Evolutionary conservation across 2,888 invertebrate genomes (phyloP).

Genomic region (Eremobia ochroleuca): DNA sequence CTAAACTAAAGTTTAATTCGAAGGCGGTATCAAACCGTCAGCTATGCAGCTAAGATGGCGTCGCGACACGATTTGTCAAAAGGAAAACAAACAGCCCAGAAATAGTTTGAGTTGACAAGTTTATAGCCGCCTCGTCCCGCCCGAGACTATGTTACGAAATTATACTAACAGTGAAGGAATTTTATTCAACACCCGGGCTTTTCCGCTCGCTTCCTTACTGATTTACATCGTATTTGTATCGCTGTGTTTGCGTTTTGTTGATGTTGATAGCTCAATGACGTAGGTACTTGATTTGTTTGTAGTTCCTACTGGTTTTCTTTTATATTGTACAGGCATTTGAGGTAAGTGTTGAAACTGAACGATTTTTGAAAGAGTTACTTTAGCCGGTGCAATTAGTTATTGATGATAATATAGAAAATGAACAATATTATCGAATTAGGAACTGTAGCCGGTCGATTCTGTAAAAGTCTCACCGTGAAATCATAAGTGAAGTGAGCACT

Average conservation of each 20-base stretch:
- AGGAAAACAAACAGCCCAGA: constrained; percentile 88
- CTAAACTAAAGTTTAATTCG: constrained; percentile 56
- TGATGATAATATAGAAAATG: background rate
- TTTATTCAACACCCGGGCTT: constrained; percentile 77
- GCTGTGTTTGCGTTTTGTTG: constrained; percentile 53
- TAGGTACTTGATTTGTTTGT: constrained; percentile 56
- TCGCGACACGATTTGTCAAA: constrained; percentile 88
- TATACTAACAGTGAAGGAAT: constrained; percentile 77
- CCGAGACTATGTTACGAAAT: constrained; percentile 75
- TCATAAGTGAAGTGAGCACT: no score
- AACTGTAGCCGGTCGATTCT: no score
- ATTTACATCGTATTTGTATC: constrained; percentile 70
- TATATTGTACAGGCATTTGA: constrained; percentile 16
- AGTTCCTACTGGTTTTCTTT: constrained; percentile 18
- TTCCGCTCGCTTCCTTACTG: constrained; percentile 72
- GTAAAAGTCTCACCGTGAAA: no score
- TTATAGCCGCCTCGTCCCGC: constrained; percentile 80
- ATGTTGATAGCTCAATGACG: constrained; percentile 59
- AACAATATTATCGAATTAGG: no score
- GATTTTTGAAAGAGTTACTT: background rate
- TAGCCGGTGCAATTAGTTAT: background rate
- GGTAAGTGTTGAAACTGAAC: background rate
- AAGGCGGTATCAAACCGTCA: constrained; percentile 64
- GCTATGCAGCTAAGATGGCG: constrained; percentile 84
- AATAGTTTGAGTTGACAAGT: constrained; percentile 90